These are phyloP conservation scores for Laticauda colubrina DNA, from an alignment of 2,113 vertebrate species.

Conservation along the genomic window DNA sequence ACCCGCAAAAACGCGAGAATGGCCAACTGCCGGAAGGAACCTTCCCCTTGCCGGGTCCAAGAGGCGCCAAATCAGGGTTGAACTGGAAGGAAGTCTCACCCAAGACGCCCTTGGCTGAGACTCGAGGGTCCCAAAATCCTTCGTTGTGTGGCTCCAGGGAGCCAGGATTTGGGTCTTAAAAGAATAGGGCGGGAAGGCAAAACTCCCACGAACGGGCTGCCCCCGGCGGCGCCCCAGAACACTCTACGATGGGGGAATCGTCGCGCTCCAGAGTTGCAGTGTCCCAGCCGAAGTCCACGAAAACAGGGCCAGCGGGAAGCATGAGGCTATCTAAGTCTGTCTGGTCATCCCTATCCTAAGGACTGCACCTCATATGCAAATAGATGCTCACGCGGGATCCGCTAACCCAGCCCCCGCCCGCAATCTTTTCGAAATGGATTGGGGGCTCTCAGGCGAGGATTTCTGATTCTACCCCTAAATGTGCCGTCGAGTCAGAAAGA, in stretches of 20 bases:
- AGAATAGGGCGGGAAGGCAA: background rate
- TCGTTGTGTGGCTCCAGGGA: background rate
- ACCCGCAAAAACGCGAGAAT: background rate
- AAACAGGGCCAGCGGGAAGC: background rate
- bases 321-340: background rate
- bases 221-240: background rate
- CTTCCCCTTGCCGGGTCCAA: background rate
- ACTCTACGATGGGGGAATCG: background rate
- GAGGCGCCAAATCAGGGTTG: background rate
- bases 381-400: background rate
- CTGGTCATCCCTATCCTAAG: background rate
- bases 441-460: background rate
- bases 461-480: constrained; percentile 31
- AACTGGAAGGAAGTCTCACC: background rate
- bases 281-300: background rate
- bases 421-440: background rate
- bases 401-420: background rate
- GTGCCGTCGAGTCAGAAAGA: constrained; percentile 70
- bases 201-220: background rate
- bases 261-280: background rate
- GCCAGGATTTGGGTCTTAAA: background rate
- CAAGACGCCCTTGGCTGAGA: background rate
- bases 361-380: background rate
- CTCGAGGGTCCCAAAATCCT: background rate
- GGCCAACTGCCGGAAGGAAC: background rate